These are phyloP conservation scores for Neomicropteryx cornuta DNA, from an alignment of 1,140 invertebrate species.

Conservation along the genomic window DNA sequence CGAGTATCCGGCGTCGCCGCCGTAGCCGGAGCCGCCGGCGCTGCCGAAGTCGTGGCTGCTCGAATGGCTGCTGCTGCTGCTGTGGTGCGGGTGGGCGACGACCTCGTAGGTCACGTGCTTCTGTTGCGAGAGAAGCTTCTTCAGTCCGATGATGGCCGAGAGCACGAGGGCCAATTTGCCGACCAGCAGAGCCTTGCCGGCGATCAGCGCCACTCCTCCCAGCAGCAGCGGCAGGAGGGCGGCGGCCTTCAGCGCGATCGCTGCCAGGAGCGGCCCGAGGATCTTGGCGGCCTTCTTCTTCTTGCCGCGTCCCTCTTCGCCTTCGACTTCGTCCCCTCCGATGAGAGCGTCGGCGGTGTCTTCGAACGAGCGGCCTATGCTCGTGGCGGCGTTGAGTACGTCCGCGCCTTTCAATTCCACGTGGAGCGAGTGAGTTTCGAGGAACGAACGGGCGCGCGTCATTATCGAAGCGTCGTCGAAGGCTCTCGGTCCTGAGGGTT, in stretches of 20 bases:
- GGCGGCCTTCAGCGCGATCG: conserved; percentile 64
- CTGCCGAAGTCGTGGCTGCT: conserved; percentile 51
- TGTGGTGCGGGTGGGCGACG: conserved; percentile 69
- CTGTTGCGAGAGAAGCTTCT: conserved; percentile 62
- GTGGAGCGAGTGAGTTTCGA: conserved; percentile 67
- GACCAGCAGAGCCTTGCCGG: conserved; percentile 71
- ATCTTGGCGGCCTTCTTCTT: conserved; percentile 73
- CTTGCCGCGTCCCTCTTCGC: conserved; percentile 59
- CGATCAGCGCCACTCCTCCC: conserved; percentile 69
- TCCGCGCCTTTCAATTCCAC: conserved; percentile 76
- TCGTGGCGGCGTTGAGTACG: conserved; percentile 65
- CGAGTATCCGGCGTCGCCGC: conserved; percentile 40
- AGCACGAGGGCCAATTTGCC: conserved; percentile 75
- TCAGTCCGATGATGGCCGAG: conserved; percentile 69
- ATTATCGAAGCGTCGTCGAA: conserved; percentile 53
- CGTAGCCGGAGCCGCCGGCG: conserved; percentile 35
- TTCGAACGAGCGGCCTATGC: conserved; percentile 63
- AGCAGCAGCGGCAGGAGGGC: conserved; percentile 64
- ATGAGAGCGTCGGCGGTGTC: conserved; percentile 54
- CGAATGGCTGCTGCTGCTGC: conserved; percentile 48
- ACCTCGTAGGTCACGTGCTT: conserved; percentile 80
- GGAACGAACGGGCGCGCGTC: conserved; percentile 57
- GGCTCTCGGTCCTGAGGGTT: conserved; percentile 61
- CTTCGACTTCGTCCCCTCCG: conserved; percentile 41
- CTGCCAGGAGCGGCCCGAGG: conserved; percentile 61